Conservation (phyloP, 1,140 invertebrate species). For the Himalopsyche phryganea region DNA sequence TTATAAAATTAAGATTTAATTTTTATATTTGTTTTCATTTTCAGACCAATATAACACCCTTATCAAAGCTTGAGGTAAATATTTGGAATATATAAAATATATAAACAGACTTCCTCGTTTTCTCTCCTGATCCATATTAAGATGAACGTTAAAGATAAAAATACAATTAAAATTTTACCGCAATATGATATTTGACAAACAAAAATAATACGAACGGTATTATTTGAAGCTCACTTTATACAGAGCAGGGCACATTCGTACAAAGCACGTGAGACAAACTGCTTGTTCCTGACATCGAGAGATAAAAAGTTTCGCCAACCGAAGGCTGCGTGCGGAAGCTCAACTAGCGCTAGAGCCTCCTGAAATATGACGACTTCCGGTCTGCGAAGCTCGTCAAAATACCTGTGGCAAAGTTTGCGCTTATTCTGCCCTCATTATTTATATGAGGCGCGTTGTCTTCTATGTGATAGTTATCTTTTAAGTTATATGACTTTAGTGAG, state of each 20-base stretch:
- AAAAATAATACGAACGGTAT: not conserved
- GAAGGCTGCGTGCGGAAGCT: not conserved
- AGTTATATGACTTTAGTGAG: too few species aligned
- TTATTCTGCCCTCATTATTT: conserved; percentile 10
- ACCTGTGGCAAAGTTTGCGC: conserved; percentile 20
- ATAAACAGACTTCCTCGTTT: too few species aligned
- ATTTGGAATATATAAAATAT: too few species aligned
- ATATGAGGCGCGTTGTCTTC: conserved; percentile 8
- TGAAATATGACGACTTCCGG: conserved; percentile 35
- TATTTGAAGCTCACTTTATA: too few species aligned
- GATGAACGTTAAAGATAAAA: too few species aligned
- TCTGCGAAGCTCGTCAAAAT: conserved; percentile 25
- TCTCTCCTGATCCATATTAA: too few species aligned
- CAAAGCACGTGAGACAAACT: not conserved
- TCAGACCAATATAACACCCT: too few species aligned
- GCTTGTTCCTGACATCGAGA: conserved; percentile 19
- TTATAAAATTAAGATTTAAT: too few species aligned
- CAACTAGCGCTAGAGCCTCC: not conserved
- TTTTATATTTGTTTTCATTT: too few species aligned
- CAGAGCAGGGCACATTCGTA: too few species aligned
- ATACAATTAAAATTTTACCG: too few species aligned
- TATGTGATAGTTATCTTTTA: conserved; percentile 11
- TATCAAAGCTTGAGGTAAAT: too few species aligned
- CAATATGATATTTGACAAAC: not conserved
- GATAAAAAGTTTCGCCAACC: conserved; percentile 31